Percentiles rank a stretch among this genome's conserved stretches.
Conservation (phyloP, 2,797 vertebrate species). For the Acanthopagrus latus region DNA sequence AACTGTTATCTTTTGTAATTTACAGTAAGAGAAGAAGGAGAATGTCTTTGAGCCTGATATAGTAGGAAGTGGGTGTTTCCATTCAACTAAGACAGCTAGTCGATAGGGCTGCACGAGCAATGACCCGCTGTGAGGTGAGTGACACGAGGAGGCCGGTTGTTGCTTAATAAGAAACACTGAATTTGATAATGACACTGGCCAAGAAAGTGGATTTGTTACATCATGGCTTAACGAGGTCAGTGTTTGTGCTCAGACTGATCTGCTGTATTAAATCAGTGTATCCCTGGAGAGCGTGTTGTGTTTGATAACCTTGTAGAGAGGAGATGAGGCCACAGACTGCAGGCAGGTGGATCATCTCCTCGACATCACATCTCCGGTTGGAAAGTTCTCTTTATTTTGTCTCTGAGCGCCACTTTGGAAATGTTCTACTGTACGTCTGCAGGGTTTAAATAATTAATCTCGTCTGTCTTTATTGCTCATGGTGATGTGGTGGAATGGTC, state of each 20-base stretch:
- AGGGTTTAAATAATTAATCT: neutral
- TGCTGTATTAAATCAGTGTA: neutral
- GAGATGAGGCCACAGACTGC: neutral
- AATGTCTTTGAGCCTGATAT: neutral
- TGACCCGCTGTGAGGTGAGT: neutral
- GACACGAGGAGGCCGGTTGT: neutral
- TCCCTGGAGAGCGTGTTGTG: neutral
- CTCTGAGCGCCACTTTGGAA: neutral
- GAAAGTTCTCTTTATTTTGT: neutral
- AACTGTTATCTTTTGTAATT: constrained; percentile 9
- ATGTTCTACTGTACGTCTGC: neutral
- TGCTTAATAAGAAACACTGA: neutral
- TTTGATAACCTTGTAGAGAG: neutral
- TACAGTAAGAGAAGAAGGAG: neutral
- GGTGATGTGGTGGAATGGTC: no score
- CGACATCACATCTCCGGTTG: neutral
- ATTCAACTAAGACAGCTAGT: neutral
- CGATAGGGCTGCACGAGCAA: neutral
- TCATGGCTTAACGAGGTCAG: neutral
- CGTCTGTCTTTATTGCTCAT: neutral
- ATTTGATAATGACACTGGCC: neutral
- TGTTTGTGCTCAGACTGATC: neutral
- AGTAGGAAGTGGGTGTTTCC: neutral
- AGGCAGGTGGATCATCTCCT: neutral
- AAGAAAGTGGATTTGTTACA: neutral